Percentiles rank a stretch among this genome's conserved stretches.
Conservation (phyloP, 2,888 invertebrate species). For the Lycophotia porphyrea region DNA sequence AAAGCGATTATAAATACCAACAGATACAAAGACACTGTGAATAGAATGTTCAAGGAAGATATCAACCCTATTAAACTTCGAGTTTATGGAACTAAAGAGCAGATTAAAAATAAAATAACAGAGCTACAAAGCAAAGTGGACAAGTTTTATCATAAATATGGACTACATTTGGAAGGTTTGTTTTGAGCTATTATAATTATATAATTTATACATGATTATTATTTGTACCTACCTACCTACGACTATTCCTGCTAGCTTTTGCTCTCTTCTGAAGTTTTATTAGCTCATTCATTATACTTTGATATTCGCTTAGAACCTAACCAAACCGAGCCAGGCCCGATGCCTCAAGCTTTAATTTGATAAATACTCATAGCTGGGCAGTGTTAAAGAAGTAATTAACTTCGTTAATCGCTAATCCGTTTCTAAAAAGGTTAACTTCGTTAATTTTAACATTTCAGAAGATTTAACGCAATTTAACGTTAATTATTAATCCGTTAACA, state of each 20-base stretch:
- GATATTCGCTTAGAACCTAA: background rate
- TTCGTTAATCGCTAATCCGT: no score
- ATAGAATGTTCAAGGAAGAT: constrained; percentile 78
- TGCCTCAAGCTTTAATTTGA: background rate
- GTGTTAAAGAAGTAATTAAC: no score
- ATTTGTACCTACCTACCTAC: background rate
- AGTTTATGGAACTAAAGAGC: constrained; percentile 77
- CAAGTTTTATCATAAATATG: constrained; percentile 50
- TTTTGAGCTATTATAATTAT: constrained; percentile 20
- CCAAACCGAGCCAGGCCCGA: background rate
- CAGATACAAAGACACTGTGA: constrained; percentile 90
- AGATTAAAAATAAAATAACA: constrained; percentile 68
- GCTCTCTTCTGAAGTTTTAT: background rate
- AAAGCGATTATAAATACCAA: constrained; percentile 89
- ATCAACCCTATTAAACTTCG: constrained; percentile 84
- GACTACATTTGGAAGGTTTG: constrained; percentile 53
- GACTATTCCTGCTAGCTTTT: background rate
- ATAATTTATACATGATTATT: no score
- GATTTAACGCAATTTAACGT: no score
- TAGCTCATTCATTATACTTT: background rate
- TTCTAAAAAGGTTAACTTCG: no score
- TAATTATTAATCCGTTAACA: no score
- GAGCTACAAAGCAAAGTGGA: constrained; percentile 60
- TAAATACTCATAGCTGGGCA: background rate
- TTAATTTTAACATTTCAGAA: no score